Evolutionary conservation across 2,113 vertebrate genomes (phyloP).

Genomic region (Ornithorhynchus anatinus): DNA sequence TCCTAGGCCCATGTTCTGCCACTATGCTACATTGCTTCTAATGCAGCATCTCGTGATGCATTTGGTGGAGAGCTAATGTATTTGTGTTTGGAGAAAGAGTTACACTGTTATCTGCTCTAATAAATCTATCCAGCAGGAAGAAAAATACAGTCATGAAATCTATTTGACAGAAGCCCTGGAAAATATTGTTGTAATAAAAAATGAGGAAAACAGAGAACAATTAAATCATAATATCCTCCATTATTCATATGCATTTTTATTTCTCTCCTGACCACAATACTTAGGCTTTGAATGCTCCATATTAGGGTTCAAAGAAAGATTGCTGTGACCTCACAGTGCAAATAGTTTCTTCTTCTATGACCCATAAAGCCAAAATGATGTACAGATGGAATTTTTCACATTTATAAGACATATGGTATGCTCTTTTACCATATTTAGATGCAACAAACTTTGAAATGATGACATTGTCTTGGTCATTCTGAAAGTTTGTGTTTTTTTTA

Average conservation of each 20-base stretch:
- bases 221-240: neutral
- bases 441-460: constrained; percentile 30
- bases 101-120: neutral
- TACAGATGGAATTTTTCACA: constrained; percentile 44
- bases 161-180: neutral
- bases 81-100: neutral
- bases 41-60: no score
- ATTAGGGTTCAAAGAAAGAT: constrained; percentile 32
- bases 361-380: constrained; percentile 43
- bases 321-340: constrained; percentile 27
- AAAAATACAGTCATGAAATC: constrained; percentile 5
- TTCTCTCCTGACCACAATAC: constrained; percentile 31
- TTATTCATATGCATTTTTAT: constrained; percentile 7
- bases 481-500: no score
- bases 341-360: constrained; percentile 39
- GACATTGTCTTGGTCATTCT: no score
- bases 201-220: constrained; percentile 21
- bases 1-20: no score
- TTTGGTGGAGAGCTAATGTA: constrained; percentile 10
- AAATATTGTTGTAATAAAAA: constrained; percentile 3
- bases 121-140: constrained; percentile 6
- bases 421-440: constrained; percentile 42
- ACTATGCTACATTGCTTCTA: no score
- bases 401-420: constrained; percentile 42
- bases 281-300: constrained; percentile 9